Conservation (phyloP, 2,113 vertebrate species). For the Microcebus jonahi region DNA sequence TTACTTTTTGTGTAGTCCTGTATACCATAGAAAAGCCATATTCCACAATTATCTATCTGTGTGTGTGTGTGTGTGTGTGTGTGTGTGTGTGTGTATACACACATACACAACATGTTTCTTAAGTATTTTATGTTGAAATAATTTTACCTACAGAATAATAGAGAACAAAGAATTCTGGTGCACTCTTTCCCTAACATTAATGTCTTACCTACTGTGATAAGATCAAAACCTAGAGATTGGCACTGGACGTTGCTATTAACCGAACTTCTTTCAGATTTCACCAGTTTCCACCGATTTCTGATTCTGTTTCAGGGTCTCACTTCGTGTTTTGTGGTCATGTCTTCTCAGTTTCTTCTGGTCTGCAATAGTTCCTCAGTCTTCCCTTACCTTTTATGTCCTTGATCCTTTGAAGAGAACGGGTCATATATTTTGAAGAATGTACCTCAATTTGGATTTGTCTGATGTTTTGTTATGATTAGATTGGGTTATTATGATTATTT, state of each 20-base stretch:
- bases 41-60: background rate
- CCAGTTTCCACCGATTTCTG: background rate
- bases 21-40: background rate
- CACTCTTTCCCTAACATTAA: background rate
- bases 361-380: background rate
- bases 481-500: background rate
- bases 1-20: background rate
- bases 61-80: background rate
- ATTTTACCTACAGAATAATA: background rate
- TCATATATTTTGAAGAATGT: conserved; percentile 7
- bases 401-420: background rate
- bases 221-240: background rate
- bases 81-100: background rate
- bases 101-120: background rate
- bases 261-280: background rate
- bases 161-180: background rate
- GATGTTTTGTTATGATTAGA: background rate
- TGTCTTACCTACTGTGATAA: background rate
- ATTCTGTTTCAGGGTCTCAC: background rate
- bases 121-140: background rate
- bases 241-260: background rate
- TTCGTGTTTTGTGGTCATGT: background rate
- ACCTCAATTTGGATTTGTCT: background rate
- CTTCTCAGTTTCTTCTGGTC: background rate
- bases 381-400: background rate